Base-by-base conservation (phyloP, 2,113 vertebrate genomes). In the Aythya baeri region DNA sequence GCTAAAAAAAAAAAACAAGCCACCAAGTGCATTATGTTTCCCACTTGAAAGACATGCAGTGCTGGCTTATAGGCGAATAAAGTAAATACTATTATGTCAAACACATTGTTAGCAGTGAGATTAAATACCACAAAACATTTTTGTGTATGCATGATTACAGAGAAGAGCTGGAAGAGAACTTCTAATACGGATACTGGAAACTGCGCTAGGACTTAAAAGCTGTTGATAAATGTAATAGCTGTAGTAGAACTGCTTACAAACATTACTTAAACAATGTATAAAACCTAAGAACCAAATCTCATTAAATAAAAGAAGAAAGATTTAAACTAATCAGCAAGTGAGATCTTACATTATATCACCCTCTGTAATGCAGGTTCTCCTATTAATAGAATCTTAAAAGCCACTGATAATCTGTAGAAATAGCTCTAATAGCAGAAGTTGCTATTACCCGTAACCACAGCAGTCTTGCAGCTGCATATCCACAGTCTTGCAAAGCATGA, bases 261-360 rank as follows among this genome's bases (percentile, higher is more conserved):
- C 94, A 88, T 75, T 70, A 94, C 55, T 43, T 96, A 95, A 94
- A 86, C 92, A 78, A 86, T 9, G 4, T 6, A 14, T 65, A 91
- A 85, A 94, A 91, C 67, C 87, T 72, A 78, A 80, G 91, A 87
- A 72, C 50, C 54, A 77, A 97, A 95, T 94, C 96, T 95, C 76
- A 70, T 98, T 97, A 97, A 80, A 93, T 63, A 94, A 80, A 93
- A 96, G 94, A 72, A 83, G 92, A 92, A 92, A 96, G 96, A 75
- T 91, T 92, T 88, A 89, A 96, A 87, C 91, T 93, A 95, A 97
- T 98, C 96, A 95, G 97, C 6, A 34, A 50, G 89, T 9, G 61
- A 92, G 96, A 97, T 96, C 97, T 97, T 34, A 57, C 86, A 84
- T 85, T 61, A 88, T 94, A 95, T 92, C 95, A 83, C 96, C 85